Evolutionary conservation across 2,888 invertebrate species (phyloP), one percentile per base, ranked within the genome.

Genomic region (Julus scandinavius): DNA sequence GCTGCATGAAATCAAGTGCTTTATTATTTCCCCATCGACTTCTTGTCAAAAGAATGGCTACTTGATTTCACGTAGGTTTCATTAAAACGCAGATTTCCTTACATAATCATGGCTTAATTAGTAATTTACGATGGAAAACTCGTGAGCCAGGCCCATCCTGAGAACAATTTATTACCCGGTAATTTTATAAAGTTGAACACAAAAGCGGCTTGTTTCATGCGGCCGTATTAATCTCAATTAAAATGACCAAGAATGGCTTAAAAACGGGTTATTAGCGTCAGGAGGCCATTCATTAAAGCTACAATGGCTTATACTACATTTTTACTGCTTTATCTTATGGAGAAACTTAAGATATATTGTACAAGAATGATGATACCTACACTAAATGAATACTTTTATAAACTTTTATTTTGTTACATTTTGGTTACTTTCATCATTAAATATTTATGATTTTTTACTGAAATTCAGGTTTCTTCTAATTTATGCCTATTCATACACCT

Each of bases 41-140:
- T 38, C 38, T 29, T 80, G 80, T 80, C 80, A 80, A 80, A 80
- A 80, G 80, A 29, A 80, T 38, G 80, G 80, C 20, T 80, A 80
- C 80, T 80, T 80, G 80, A 80, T 80, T 80, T 80, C 80, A 80
- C 80, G 80, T 80, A 80, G 80, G 29, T 80, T 80, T 80, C 80
- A 80, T 80, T 80, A 80, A 80, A 80, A 80, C 80, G 38, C 38
- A 80, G 80, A 80, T 38, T 80, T 80, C 38, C 80, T 80, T 38
- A 38, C 80, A 38, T 80, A 80, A 80, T 80, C 80, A 80, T 20
- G 80, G 80, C 80, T 80, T 80, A 80, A 80, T 80, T 80, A 80
- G 80, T 80, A 80, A 80, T 80, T 80, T 80, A 80, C 80, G 80
- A 80, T 29, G 20, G n/a, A 6, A 11, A 29, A 29, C 72, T 63